Evolutionary conservation across 2,113 vertebrate species (phyloP), one percentile per base, ranked within the genome.

Genomic region (Psittacus erithacus): DNA sequence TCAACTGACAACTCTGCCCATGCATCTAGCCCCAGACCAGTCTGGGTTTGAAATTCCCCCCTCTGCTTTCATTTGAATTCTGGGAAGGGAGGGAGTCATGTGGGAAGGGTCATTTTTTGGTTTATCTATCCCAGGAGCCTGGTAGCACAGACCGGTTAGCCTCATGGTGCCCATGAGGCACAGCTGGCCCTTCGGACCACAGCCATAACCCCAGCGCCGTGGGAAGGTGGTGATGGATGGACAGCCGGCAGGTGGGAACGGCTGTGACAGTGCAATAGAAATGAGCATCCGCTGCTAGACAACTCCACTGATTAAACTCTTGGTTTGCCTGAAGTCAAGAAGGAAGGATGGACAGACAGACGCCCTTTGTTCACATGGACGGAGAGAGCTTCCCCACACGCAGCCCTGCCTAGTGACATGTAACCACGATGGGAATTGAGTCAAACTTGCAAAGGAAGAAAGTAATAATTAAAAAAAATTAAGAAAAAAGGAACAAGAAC

Each of bases 201-300:
- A 97, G 95, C 96, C 97, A 97, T 96, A 97, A 92, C 47, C 87
- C 78, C 79, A 62, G 69, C 5, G 4, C 2, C 8, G 76, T 77
- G 79, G 90, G 79, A 90, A 88, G 82, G 83, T 39, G 69, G 67
- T 3, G 46, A 69, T 12, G 69, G 88, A 55, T 9, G 33, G 90
- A 83, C 9, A 4, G 83, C 39, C 9, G 43, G 77, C 3, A 4
- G 85, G 85, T 80, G 95, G 91, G 90, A 90, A 77, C 39, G 92
- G 95, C 95, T 96, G 95, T 95, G 96, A 97, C 89, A 90, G 97
- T 97, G 97, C 97, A 97, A 97, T 97, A 97, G 95, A 88, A 93
- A 93, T 0, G 55, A 96, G 88, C 86, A 84, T 92, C 96, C 74
- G 95, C 92, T 93, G 93, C 95, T 93, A 95, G 94, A 93, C 92